Percentiles rank a stretch among this genome's conserved stretches.
phyloP scores from a whole-genome alignment of 1,140 invertebrate genomes.

The Eurosta solidaginis region DNA sequence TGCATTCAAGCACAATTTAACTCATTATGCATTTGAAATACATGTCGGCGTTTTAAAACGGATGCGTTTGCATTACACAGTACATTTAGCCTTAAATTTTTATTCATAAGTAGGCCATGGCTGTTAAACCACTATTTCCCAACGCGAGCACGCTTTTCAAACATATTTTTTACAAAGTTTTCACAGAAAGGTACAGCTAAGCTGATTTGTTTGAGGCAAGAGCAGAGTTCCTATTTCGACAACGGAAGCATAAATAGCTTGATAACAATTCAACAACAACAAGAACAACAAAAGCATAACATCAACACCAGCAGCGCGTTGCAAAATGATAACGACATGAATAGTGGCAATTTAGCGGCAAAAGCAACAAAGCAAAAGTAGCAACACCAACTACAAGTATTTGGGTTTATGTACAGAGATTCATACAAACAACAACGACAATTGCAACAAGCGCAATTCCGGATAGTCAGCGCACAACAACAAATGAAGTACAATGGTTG shows the following conservation, averaged over 20 bases:
- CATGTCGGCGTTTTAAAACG: neutral
- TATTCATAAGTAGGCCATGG: conserved; percentile 9
- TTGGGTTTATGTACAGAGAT: too few species aligned
- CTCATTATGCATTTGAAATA: neutral
- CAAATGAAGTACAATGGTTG: neutral
- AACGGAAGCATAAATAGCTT: neutral
- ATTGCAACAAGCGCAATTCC: neutral
- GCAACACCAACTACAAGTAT: neutral
- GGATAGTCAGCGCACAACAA: neutral
- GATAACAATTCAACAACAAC: neutral
- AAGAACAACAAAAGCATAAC: neutral
- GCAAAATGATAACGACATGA: neutral
- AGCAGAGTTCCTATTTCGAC: neutral
- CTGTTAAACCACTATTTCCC: neutral
- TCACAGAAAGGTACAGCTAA: neutral
- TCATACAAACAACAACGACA: neutral
- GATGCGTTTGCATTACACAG: neutral
- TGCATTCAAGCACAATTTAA: too few species aligned
- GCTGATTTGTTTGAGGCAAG: neutral
- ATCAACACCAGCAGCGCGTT: neutral
- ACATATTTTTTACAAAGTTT: neutral
- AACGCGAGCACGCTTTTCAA: neutral
- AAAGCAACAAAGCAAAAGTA: neutral
- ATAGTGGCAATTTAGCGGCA: conserved; percentile 1
- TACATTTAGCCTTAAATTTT: neutral